Percentiles rank a stretch among this genome's conserved stretches.
phyloP scores from a whole-genome alignment of 2,888 invertebrate species.

The Euplagia quadripunctaria region DNA sequence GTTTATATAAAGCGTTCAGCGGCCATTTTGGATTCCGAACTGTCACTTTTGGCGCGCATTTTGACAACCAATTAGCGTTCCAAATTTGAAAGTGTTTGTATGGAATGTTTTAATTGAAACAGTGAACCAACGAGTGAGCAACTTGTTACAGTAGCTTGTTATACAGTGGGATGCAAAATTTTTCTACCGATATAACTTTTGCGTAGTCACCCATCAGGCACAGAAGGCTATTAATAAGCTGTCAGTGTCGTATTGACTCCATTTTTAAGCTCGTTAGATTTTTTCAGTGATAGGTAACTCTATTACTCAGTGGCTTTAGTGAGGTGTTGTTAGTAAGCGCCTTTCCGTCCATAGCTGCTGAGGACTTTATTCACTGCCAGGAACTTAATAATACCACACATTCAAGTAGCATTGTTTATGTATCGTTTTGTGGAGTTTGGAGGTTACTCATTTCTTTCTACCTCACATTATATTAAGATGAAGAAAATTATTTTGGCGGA shows the following conservation, averaged over 20 bases:
- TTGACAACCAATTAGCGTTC: conserved; percentile 68
- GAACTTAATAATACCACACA: too few species aligned
- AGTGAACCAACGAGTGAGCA: conserved; percentile 57
- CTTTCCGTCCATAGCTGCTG: neutral
- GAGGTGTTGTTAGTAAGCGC: neutral
- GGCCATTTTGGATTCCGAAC: conserved; percentile 71
- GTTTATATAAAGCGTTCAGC: conserved; percentile 61
- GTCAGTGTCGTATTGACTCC: conserved; percentile 29
- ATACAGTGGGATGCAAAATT: conserved; percentile 56
- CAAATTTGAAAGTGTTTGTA: conserved; percentile 60
- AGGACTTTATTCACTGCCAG: too few species aligned
- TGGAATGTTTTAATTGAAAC: conserved; percentile 59
- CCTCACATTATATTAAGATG: too few species aligned
- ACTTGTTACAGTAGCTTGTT: conserved; percentile 58
- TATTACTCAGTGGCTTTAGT: neutral
- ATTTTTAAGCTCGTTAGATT: conserved; percentile 38
- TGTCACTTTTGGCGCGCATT: conserved; percentile 72
- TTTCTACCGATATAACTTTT: conserved; percentile 59
- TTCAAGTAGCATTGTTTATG: too few species aligned
- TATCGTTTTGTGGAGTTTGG: too few species aligned
- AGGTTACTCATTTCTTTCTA: too few species aligned
- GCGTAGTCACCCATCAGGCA: conserved; percentile 70
- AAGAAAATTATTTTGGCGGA: too few species aligned
- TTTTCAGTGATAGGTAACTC: conserved; percentile 6
- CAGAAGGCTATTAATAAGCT: conserved; percentile 43